phyloP scores from a whole-genome alignment of 1,140 invertebrate genomes.

The Tetragonula clypearis region DNA sequence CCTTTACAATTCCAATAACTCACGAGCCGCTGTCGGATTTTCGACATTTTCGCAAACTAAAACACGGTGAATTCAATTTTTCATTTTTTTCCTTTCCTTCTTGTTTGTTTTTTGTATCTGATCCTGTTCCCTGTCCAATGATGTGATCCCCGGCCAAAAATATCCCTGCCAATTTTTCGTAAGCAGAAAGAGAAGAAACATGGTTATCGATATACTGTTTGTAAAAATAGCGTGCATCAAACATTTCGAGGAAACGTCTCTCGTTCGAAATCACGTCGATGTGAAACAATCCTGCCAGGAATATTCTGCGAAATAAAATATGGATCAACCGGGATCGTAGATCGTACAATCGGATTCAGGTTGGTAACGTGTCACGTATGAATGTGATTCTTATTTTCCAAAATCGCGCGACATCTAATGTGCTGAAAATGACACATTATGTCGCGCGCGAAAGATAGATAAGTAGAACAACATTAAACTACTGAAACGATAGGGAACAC shows the following conservation, averaged over 20 bases:
- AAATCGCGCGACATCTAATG: not conserved
- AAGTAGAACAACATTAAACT: not conserved
- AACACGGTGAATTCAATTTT: not conserved
- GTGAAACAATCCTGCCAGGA: not conserved
- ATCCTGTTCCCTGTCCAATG: not conserved
- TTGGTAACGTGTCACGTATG: not conserved
- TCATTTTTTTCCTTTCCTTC: not conserved
- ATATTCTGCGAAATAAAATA: not conserved
- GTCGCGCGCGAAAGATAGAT: not conserved
- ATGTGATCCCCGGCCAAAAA: not conserved
- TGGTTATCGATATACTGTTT: not conserved
- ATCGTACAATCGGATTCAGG: not conserved
- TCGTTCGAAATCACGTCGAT: not conserved
- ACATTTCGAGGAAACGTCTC: not conserved
- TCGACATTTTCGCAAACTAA: not conserved
- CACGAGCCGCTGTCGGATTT: too few species aligned
- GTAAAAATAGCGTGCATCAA: not conserved
- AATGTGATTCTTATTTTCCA: not conserved
- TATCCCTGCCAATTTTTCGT: not conserved
- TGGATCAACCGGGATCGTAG: not conserved
- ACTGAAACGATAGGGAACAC: too few species aligned
- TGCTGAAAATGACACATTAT: not conserved
- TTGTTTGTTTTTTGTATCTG: not conserved
- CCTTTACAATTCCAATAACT: not conserved
- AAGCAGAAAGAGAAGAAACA: not conserved